Evolutionary conservation across 2,797 vertebrate species (phyloP).

Genomic region (Neostethus bicornis): DNA sequence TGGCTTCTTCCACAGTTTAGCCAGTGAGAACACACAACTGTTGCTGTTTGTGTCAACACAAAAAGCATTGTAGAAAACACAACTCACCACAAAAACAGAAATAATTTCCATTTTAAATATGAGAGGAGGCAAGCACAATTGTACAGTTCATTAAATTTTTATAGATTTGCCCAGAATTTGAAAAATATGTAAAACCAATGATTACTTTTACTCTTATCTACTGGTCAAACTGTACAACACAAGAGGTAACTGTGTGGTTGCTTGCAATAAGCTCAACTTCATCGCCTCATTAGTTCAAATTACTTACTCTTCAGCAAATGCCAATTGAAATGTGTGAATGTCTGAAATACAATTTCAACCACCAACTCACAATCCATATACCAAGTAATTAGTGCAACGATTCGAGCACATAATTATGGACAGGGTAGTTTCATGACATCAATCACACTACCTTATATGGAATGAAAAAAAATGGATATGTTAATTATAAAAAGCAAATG

Average conservation of each 20-base stretch:
- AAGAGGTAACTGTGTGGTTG: neutral
- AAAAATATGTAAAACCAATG: too few species aligned
- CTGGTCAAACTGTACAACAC: neutral
- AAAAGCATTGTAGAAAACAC: constrained; percentile 13
- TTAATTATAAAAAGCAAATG: neutral
- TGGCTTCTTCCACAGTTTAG: constrained; percentile 38
- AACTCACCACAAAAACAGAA: constrained; percentile 3
- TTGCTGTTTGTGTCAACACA: constrained; percentile 26
- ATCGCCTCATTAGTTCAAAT: neutral
- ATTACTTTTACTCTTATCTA: too few species aligned
- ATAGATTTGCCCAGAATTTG: too few species aligned
- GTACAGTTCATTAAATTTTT: too few species aligned
- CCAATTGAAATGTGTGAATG: constrained; percentile 12
- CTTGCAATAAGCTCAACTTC: neutral
- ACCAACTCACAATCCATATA: neutral
- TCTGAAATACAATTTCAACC: neutral
- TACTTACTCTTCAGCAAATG: constrained; percentile 13
- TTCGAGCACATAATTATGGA: neutral
- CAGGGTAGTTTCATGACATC: neutral
- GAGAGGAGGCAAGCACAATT: too few species aligned
- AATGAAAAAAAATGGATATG: neutral
- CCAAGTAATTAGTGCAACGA: neutral
- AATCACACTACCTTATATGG: neutral
- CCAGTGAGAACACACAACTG: constrained; percentile 22
- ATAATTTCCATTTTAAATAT: too few species aligned